Evolutionary conservation across 2,888 invertebrate species (phyloP).

Genomic region (Galerucella nymphaeae): DNA sequence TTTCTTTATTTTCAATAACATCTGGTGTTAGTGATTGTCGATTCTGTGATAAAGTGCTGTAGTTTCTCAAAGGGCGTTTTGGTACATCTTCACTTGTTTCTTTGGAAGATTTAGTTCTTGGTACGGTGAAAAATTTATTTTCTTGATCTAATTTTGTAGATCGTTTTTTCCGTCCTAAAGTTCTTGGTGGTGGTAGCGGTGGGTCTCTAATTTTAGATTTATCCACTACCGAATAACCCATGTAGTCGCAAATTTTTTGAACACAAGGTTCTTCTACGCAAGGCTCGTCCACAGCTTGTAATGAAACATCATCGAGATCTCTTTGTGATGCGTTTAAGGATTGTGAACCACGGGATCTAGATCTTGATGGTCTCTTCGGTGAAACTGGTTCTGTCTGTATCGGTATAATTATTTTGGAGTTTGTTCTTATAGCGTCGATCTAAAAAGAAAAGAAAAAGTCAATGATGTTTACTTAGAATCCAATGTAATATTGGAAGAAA

Average conservation of each 20-base stretch:
- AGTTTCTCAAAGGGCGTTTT: constrained; percentile 70
- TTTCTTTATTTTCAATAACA: constrained; percentile 64
- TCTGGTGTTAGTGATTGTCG: constrained; percentile 47
- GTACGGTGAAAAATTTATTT: constrained; percentile 78
- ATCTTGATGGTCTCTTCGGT: constrained; percentile 70
- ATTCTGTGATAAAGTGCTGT: constrained; percentile 70
- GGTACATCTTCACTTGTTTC: constrained; percentile 65
- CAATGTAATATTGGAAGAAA: too few relatives aligned
- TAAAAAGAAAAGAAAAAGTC: constrained; percentile 59
- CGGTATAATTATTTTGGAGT: constrained; percentile 75
- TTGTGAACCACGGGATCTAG: constrained; percentile 64
- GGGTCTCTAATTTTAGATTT: constrained; percentile 68
- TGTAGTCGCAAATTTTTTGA: constrained; percentile 59
- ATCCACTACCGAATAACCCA: constrained; percentile 83
- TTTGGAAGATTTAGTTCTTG: constrained; percentile 63
- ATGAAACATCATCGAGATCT: constrained; percentile 58
- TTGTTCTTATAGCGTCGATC: constrained; percentile 75
- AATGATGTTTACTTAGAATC: neutral
- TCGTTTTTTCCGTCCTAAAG: constrained; percentile 66
- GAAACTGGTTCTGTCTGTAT: constrained; percentile 61
- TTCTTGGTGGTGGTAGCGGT: constrained; percentile 71
- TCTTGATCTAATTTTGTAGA: constrained; percentile 57
- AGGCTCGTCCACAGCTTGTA: constrained; percentile 59
- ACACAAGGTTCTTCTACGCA: constrained; percentile 60
- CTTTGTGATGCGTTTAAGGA: constrained; percentile 24